Evolutionary conservation across 1,140 invertebrate species (phyloP).

Genomic region (Drosophila biarmipes): DNA sequence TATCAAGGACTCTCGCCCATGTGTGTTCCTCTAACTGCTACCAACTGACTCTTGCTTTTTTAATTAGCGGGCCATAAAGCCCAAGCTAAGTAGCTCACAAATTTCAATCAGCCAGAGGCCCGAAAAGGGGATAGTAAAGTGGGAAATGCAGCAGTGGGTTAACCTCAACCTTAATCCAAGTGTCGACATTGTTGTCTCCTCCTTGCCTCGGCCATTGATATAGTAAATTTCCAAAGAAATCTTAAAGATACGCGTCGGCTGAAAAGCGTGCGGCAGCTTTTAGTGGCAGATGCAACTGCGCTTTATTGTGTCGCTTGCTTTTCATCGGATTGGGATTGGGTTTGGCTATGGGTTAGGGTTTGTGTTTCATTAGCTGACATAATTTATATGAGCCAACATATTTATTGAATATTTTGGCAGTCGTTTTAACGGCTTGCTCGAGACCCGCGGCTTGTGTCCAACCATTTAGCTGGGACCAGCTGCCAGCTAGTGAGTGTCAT

Average conservation of each 20-base stretch:
- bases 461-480: constrained; percentile 58
- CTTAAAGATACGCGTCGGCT: constrained; percentile 71
- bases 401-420: constrained; percentile 82
- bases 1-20: no score
- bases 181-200: constrained; percentile 64
- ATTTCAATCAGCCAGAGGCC: no score
- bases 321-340: neutral
- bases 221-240: constrained; percentile 77
- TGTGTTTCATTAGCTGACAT: constrained; percentile 70
- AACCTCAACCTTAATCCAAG: constrained; percentile 51
- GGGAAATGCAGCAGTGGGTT: constrained; percentile 17
- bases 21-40: no score
- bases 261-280: constrained; percentile 66
- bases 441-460: constrained; percentile 33
- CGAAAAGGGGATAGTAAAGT: constrained; percentile 8
- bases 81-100: no score
- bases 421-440: constrained; percentile 68
- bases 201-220: constrained; percentile 61
- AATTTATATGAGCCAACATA: constrained; percentile 81
- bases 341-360: neutral
- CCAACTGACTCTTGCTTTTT: no score
- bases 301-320: constrained; percentile 49
- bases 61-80: no score
- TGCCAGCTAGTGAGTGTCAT: constrained; percentile 63
- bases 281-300: constrained; percentile 70